Percentiles rank a stretch among this genome's conserved stretches.
Conservation (phyloP, 2,888 invertebrate species). For the Congeria kusceri region DNA sequence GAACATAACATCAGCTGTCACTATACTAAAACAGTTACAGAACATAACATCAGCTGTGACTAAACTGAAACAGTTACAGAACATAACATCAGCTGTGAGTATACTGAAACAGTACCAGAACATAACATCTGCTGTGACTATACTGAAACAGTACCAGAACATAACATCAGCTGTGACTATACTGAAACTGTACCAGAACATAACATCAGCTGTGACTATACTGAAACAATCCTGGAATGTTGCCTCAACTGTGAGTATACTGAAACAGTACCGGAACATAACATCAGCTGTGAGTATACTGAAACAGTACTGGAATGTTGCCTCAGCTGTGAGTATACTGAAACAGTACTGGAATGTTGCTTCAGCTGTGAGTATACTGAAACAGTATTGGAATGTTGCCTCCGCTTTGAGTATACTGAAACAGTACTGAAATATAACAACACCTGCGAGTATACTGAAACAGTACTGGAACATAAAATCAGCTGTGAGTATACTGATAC, state of each 20-base stretch:
- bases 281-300: constrained; percentile 90
- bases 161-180: constrained; percentile 89
- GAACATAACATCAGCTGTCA: constrained; percentile 88
- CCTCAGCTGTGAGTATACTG: constrained; percentile 89
- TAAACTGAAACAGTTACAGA: constrained; percentile 87
- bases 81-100: constrained; percentile 88
- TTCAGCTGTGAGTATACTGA: too few species aligned
- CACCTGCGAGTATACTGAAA: too few species aligned
- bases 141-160: constrained; percentile 85
- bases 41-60: constrained; percentile 88
- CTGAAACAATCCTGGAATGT: constrained; percentile 84
- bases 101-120: constrained; percentile 86
- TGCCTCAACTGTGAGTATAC: constrained; percentile 89
- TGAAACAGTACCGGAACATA: constrained; percentile 84
- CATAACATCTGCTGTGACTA: constrained; percentile 89
- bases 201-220: constrained; percentile 89
- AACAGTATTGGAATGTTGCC: too few species aligned
- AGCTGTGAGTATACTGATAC: too few species aligned
- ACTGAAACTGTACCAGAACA: constrained; percentile 85
- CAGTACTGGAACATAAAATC: too few species aligned
- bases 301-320: constrained; percentile 73
- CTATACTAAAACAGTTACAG: constrained; percentile 87
- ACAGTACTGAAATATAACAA: too few species aligned
- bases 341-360: constrained; percentile 47
- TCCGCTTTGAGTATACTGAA: too few species aligned